phyloP scores from a whole-genome alignment of 92 coral and sea anemone species.

The Siderastrea radians region DNA sequence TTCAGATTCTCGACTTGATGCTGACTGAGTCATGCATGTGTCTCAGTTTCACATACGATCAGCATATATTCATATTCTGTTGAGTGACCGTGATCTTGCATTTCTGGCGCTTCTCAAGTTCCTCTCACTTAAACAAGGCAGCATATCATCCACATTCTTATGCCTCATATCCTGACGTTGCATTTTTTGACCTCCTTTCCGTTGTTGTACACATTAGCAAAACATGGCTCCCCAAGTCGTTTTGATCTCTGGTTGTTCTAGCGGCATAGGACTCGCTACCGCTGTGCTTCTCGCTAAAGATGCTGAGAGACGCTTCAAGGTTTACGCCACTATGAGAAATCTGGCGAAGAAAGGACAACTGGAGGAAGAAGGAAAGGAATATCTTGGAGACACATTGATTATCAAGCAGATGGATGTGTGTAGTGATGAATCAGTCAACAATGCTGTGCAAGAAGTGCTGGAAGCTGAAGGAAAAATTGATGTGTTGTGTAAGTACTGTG shows the following conservation, averaged over 20 bases:
- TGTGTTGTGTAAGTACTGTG: conserved; percentile 76
- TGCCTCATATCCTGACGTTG: too few species aligned
- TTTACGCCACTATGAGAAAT: conserved; percentile 96
- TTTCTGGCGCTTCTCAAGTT: too few species aligned
- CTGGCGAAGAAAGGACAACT: conserved; percentile 81
- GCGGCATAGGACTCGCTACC: conserved; percentile 91
- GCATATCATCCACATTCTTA: too few species aligned
- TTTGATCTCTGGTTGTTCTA: conserved; percentile 93
- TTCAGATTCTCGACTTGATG: too few species aligned
- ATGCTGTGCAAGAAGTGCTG: conserved; percentile 76
- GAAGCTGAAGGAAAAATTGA: conserved; percentile 86
- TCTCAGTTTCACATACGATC: too few species aligned
- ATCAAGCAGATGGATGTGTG: conserved; percentile 86
- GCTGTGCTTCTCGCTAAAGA: conserved; percentile 93
- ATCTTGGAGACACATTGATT: conserved; percentile 82
- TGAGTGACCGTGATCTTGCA: too few species aligned
- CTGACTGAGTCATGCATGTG: too few species aligned
- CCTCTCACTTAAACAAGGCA: too few species aligned
- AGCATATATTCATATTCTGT: too few species aligned
- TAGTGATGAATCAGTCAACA: conserved; percentile 89
- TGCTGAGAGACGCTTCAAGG: conserved; percentile 89
- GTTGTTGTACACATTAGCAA: background rate
- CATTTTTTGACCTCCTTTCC: too few species aligned
- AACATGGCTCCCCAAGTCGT: conserved; percentile 57
- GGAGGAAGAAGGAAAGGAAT: conserved; percentile 78